Evolutionary conservation across 2,888 invertebrate genomes (phyloP), one percentile per base, ranked within the genome.

Genomic region (Auanema freiburgensis): DNA sequence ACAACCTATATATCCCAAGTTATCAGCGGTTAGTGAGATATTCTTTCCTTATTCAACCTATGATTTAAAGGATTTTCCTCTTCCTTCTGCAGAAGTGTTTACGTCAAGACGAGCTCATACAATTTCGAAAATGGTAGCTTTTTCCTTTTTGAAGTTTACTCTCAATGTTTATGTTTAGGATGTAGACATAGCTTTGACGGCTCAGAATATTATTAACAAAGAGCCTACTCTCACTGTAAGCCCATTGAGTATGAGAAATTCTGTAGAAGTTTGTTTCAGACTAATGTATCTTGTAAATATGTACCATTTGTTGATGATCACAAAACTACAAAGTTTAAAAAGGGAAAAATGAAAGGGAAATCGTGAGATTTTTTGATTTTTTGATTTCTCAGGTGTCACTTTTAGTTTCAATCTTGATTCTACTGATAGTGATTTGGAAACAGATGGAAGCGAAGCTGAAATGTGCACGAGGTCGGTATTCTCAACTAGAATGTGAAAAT

Each of bases 361-460:
- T 41, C 53, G 5, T n/a, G 8, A 55, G 42, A 33, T 5, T 33
- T 33, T 5, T 8, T 33, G 33, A 33, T 33, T 33, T 33, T 33
- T 33, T 33, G 33, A 33, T 33, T 33, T 33, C 33, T 33, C 33
- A 33, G 33, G 46, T 10, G 6, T 46, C 11, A 16, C 14, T 21
- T 2, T 44, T 44, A 33, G 44, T 14, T 40, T 52, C 18, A 54
- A 66, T 25, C 12, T 24, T 44, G 51, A 54, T 18, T 57, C 60
- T 40, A 63, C 57, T 25, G 58, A 57, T 24, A 67, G 68, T 12
- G 69, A 70, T 53, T 54, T 65, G 24, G 72, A 76, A 44, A 76
- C 76, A 12, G 76, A 76, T 46, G 76, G 72, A 23, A 73, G 73
- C 42, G 76, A 69, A 58, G 76, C 73, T 5, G 76, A 73, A 58